Conservation (phyloP, 2,113 vertebrate species). For the Calyptommatus sinebrachiatus region DNA sequence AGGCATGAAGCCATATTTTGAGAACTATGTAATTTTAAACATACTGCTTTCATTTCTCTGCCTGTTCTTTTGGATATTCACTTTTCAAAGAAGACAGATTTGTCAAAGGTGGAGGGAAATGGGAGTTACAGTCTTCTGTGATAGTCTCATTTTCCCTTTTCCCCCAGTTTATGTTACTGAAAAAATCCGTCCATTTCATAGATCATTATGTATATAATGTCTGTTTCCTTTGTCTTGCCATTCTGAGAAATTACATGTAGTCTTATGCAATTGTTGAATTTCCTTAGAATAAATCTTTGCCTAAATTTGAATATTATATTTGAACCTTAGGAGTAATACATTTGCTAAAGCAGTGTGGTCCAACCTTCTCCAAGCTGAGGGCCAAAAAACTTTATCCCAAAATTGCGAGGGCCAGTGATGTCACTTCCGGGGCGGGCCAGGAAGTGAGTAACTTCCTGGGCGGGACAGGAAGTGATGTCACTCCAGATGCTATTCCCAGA, state of each 20-base stretch:
- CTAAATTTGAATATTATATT: slow-evolving; percentile 31
- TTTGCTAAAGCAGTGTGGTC: no score
- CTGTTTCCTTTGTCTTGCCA: background rate
- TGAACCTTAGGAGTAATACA: slow-evolving; percentile 26
- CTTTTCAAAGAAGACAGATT: background rate
- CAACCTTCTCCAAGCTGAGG: no score
- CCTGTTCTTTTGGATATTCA: background rate
- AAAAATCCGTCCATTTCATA: background rate
- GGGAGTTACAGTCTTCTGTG: background rate
- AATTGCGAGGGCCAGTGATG: no score
- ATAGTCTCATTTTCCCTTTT: background rate
- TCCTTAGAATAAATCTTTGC: slow-evolving; percentile 34
- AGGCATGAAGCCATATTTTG: slow-evolving; percentile 38
- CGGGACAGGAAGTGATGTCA: no score
- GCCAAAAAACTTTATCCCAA: no score
- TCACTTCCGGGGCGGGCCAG: no score
- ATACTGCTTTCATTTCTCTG: background rate
- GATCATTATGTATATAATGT: background rate
- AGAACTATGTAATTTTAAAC: background rate
- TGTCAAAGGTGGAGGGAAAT: background rate
- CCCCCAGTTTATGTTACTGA: background rate
- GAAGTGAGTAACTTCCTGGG: no score
- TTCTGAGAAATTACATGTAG: background rate
- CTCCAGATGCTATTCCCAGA: no score
- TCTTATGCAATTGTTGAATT: background rate